A percentile compares a stretch with the other conserved stretches of the same genome.
phyloP scores from a whole-genome alignment of 2,113 vertebrate species.

The Colossoma macropomum region DNA sequence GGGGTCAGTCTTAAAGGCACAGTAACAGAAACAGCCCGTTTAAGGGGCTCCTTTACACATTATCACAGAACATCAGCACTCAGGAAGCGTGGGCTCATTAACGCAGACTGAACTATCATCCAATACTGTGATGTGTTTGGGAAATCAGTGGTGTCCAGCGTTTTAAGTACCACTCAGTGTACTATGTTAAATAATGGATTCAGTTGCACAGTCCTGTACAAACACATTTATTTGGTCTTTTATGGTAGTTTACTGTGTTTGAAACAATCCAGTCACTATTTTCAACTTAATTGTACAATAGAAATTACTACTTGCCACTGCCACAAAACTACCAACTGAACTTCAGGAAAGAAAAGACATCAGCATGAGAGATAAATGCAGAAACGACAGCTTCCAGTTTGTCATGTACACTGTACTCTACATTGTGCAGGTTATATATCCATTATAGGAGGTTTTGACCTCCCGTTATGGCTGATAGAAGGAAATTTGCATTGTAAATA shows the following conservation, averaged over 20 bases:
- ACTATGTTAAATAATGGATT: not conserved
- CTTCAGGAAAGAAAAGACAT: not conserved
- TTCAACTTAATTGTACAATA: slow-evolving; percentile 44
- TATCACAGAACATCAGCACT: too few relatives aligned
- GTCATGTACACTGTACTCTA: slow-evolving; percentile 31
- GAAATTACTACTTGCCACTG: slow-evolving; percentile 48
- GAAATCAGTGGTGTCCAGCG: not conserved
- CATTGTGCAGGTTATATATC: slow-evolving; percentile 43
- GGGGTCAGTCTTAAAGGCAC: too few relatives aligned
- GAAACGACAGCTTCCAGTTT: slow-evolving; percentile 20
- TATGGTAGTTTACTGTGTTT: slow-evolving; percentile 83
- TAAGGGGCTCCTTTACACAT: too few relatives aligned
- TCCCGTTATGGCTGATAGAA: slow-evolving; percentile 11
- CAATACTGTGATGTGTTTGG: too few relatives aligned
- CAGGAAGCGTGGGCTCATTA: too few relatives aligned
- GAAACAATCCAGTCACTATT: slow-evolving; percentile 84
- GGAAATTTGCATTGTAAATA: slow-evolving; percentile 14
- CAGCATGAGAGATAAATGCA: slow-evolving; percentile 34
- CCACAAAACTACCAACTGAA: slow-evolving; percentile 50
- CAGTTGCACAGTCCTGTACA: slow-evolving; percentile 27
- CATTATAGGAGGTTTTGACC: not conserved
- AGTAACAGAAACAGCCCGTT: too few relatives aligned
- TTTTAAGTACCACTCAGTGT: not conserved
- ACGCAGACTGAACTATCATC: too few relatives aligned
- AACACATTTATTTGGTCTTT: slow-evolving; percentile 88